A percentile compares a stretch with the other conserved stretches of the same genome.
phyloP scores from a whole-genome alignment of 2,797 vertebrate species.

The Catamblyrhynchus diadema region DNA sequence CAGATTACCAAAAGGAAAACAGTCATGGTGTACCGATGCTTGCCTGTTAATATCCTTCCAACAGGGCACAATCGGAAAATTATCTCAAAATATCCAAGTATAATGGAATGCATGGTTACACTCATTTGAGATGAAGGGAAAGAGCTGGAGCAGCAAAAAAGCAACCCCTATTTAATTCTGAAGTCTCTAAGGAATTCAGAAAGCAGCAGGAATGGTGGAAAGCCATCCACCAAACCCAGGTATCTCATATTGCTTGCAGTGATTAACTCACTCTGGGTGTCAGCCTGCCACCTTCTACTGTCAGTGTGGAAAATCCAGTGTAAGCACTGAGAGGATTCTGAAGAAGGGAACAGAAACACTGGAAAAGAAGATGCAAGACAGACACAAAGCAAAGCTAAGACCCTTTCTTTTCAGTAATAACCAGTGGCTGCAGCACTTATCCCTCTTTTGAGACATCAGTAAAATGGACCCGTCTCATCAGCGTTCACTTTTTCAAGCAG shows the following conservation, averaged over 20 bases:
- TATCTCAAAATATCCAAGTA: background rate
- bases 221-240: background rate
- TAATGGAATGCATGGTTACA: background rate
- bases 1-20: background rate
- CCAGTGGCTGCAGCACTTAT: background rate
- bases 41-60: constrained; percentile 5
- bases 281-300: background rate
- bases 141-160: background rate
- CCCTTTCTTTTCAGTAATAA: background rate
- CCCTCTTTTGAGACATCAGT: background rate
- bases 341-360: background rate
- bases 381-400: background rate
- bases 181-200: background rate
- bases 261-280: background rate
- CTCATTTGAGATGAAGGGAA: background rate
- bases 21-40: background rate
- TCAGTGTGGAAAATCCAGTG: background rate
- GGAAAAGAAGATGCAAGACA: background rate
- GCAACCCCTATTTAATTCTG: background rate
- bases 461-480: constrained; percentile 42
- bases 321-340: background rate
- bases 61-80: background rate
- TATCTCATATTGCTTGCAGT: background rate
- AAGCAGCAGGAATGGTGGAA: background rate
- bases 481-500: constrained; percentile 74